These are phyloP conservation scores for Steinernema khuongi DNA, from an alignment of 1,140 invertebrate species.

Conservation along the genomic window DNA sequence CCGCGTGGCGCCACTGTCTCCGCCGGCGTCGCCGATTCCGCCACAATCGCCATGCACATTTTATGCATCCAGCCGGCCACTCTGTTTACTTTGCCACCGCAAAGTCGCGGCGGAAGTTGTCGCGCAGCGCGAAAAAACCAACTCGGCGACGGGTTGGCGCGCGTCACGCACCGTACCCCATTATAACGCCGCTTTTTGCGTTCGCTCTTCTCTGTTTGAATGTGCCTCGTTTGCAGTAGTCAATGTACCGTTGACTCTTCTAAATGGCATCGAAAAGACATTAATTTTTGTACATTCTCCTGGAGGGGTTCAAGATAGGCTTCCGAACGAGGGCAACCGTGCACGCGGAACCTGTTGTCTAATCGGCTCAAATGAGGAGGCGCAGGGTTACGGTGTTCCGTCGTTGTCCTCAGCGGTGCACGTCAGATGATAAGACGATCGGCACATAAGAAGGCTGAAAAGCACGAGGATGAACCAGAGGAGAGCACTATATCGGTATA, in stretches of 20 bases:
- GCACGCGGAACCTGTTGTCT: too few species aligned
- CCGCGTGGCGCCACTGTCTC: too few species aligned
- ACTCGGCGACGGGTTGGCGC: constrained; percentile 1
- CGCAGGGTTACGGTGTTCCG: too few species aligned
- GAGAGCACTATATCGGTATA: too few species aligned
- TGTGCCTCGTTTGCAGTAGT: not conserved
- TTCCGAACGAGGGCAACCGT: too few species aligned
- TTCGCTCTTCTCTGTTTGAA: not conserved
- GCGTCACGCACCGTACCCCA: constrained; percentile 2
- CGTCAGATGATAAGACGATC: too few species aligned
- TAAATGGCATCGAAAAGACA: not conserved
- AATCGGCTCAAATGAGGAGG: too few species aligned
- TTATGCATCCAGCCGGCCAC: not conserved
- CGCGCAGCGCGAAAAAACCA: not conserved
- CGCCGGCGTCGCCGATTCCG: not conserved
- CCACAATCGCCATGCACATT: not conserved
- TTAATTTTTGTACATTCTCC: not conserved
- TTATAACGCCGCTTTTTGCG: constrained; percentile 1
- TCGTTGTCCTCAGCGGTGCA: too few species aligned
- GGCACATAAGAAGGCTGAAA: too few species aligned
- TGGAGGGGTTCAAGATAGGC: too few species aligned
- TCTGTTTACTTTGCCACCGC: constrained; percentile 15
- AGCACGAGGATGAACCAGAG: too few species aligned
- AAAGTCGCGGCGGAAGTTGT: constrained; percentile 5
- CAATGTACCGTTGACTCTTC: not conserved